Evolutionary conservation across 2,888 invertebrate genomes (phyloP).

Genomic region (Pachymerium ferrugineum): DNA sequence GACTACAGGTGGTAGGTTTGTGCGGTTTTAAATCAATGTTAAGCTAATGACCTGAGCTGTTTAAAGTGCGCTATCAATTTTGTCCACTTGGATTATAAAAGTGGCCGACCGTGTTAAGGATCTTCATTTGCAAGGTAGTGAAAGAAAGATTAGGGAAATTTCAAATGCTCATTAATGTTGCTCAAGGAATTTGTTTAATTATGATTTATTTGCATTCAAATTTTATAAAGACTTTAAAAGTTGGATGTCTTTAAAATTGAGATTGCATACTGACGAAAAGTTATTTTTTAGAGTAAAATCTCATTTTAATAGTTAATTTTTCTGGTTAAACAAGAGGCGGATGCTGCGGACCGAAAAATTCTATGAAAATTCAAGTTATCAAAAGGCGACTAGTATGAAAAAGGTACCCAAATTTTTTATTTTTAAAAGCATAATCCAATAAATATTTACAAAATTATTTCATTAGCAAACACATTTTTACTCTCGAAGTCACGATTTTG

Average conservation of each 20-base stretch:
- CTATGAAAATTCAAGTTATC: too few species aligned
- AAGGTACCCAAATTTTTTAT: too few species aligned
- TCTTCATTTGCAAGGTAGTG: conserved; percentile 7
- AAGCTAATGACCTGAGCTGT: conserved; percentile 3
- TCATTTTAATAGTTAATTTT: too few species aligned
- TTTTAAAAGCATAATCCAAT: too few species aligned
- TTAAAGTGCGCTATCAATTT: conserved; percentile 8
- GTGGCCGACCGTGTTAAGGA: neutral
- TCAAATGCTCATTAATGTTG: neutral
- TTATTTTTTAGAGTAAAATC: too few species aligned
- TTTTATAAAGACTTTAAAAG: too few species aligned
- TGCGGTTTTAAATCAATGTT: conserved; percentile 9
- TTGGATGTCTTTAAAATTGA: too few species aligned
- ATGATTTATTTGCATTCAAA: neutral
- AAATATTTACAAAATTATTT: too few species aligned
- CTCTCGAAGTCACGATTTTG: neutral
- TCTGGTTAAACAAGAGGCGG: too few species aligned
- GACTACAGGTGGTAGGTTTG: neutral
- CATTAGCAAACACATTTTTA: neutral
- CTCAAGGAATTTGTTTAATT: conserved; percentile 8
- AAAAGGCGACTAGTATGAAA: too few species aligned
- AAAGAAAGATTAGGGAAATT: conserved; percentile 3
- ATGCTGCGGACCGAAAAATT: too few species aligned
- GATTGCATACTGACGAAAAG: too few species aligned
- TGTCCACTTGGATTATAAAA: neutral